A percentile compares a stretch with the other conserved stretches of the same genome.
Evolutionary conservation across 1,140 invertebrate species (phyloP).

Genomic region (Cyphomyrmex costatus): DNA sequence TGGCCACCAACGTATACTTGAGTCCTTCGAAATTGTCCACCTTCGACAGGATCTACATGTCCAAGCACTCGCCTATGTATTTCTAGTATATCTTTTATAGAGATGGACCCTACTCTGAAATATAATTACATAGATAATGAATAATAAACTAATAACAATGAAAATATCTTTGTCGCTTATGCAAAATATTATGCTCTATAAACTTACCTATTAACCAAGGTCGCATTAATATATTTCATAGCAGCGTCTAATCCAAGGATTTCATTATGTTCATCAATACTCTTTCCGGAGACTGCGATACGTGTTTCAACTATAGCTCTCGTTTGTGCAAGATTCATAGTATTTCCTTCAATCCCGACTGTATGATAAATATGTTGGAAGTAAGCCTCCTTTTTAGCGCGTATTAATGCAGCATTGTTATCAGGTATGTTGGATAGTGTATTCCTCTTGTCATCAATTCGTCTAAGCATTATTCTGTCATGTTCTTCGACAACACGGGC

Average conservation of each 20-base stretch:
- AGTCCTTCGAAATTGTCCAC: constrained; percentile 93
- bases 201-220: constrained; percentile 90
- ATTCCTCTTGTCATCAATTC: constrained; percentile 95
- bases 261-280: constrained; percentile 98
- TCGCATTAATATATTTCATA: constrained; percentile 98
- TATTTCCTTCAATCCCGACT: constrained; percentile 99
- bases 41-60: constrained; percentile 96
- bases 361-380: constrained; percentile 99
- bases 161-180: neutral
- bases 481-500: constrained; percentile 96
- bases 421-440: constrained; percentile 93
- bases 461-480: constrained; percentile 92
- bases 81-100: constrained; percentile 95
- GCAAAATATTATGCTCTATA: neutral
- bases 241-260: constrained; percentile 97
- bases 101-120: constrained; percentile 82
- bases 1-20: constrained; percentile 98
- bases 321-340: constrained; percentile 97
- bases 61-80: constrained; percentile 97
- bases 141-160: neutral
- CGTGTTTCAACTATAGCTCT: constrained; percentile 97
- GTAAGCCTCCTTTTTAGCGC: constrained; percentile 97
- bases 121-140: neutral
- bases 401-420: constrained; percentile 91
- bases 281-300: constrained; percentile 97